These are phyloP conservation scores for Oscheius sp. DNA, from an alignment of 2,888 invertebrate species.

Conservation along the genomic window DNA sequence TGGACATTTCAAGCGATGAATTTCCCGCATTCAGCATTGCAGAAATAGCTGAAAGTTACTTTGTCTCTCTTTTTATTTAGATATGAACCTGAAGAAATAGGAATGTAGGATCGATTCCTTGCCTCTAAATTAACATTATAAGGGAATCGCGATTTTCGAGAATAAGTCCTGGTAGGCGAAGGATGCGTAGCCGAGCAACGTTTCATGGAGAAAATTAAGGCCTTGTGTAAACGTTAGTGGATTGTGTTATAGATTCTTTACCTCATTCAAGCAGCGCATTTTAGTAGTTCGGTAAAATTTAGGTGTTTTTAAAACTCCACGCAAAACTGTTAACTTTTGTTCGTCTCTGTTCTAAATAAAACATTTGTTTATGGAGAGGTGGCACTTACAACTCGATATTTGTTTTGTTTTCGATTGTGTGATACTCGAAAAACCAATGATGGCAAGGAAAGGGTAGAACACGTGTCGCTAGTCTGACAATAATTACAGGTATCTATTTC, in stretches of 20 bases:
- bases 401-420: not conserved
- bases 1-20: too few species aligned
- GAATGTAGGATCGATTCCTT: too few species aligned
- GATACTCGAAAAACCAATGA: not conserved
- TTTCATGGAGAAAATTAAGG: not conserved
- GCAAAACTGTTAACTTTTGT: not conserved
- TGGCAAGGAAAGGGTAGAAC: not conserved
- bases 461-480: not conserved
- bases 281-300: constrained; percentile 11
- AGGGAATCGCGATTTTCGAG: not conserved
- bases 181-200: not conserved
- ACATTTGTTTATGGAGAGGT: not conserved
- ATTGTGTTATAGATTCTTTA: not conserved
- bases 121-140: too few species aligned
- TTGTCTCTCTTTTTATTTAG: not conserved
- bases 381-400: too few species aligned
- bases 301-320: constrained; percentile 12
- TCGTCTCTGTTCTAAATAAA: not conserved
- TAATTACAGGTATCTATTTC: not conserved
- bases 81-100: not conserved
- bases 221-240: not conserved
- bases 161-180: not conserved
- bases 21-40: not conserved
- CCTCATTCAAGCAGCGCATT: not conserved
- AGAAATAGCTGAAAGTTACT: not conserved